These are phyloP conservation scores for Alethe diademata DNA, from an alignment of 2,113 vertebrate genomes.

Conservation along the genomic window DNA sequence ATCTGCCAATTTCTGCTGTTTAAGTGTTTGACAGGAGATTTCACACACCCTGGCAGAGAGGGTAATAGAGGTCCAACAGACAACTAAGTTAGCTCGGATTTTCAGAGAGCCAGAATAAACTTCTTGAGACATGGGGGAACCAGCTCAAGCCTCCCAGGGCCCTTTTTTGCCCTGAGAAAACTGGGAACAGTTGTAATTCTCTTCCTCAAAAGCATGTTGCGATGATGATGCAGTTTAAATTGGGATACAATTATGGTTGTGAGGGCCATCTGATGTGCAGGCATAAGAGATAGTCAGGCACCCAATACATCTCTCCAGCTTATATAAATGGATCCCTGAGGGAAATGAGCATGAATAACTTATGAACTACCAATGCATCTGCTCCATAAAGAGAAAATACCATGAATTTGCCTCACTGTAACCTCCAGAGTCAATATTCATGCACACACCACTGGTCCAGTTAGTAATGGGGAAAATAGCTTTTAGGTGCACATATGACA, in stretches of 20 bases:
- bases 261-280: background rate
- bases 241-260: background rate
- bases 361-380: background rate
- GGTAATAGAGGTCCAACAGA: background rate
- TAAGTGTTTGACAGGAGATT: background rate
- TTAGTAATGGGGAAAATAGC: background rate
- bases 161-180: background rate
- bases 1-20: background rate
- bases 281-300: background rate
- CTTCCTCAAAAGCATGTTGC: background rate
- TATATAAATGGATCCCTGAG: constrained; percentile 25
- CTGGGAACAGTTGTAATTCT: background rate
- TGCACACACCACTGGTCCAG: background rate
- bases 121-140: background rate
- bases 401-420: background rate
- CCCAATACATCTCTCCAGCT: constrained; percentile 2
- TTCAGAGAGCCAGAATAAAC: background rate
- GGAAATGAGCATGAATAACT: constrained; percentile 41
- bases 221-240: background rate
- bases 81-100: background rate
- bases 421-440: background rate
- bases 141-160: background rate
- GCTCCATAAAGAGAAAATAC: constrained; percentile 5
- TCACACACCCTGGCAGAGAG: background rate
- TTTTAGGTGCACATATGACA: background rate